Base-by-base conservation (phyloP, 2,113 vertebrate genomes). In the zebrafish (Danio rerio) region DNA sequence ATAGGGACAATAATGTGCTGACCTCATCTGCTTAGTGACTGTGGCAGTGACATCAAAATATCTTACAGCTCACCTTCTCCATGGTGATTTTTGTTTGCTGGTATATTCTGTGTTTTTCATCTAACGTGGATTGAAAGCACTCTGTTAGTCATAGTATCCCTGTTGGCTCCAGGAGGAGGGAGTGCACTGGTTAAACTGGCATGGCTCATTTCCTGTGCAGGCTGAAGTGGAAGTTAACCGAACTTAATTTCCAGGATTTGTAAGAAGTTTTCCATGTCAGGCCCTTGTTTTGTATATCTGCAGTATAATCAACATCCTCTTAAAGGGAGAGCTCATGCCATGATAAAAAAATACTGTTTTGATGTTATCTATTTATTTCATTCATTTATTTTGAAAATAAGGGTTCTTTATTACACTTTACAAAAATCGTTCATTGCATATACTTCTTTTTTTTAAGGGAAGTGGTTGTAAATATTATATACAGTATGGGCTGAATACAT, bases 191-290 rank as follows among this genome's bases (percentile, higher is more conserved):
- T 5, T 82, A 79, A 43, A 31, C 77, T 81, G n/a, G 8, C 78
- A 71, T 40, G 11, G 52, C 84, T 77, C 21, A 80, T 85, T 90
- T 88, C 86, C 87, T 87, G 84, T 61, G 43, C 78, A 83, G 59
- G 52, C 5, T 4, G 2, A 0, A 66, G 40, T 49, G 15, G 88
- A 82, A 69, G 73, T 83, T 31, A 31, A 31, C 31, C 31, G 31
- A 31, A 71, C 78, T 69, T 85, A 16, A 86, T 89, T 90, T 92
- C 87, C 80, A 75, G 83, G 65, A 86, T 90, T 87, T 91, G 80
- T 88, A 82, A 59, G 75, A 71, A 82, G 84, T 89, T 89, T 31
- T 89, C 78, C 87, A 69, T 87, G 74, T 85, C 87, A 83, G 52
- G 80, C 15, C 11, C 40, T 79, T 82, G 71, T 81, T 89, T 87